phyloP scores from a whole-genome alignment of 2,888 invertebrate genomes.

The Serripes groenlandicus region DNA sequence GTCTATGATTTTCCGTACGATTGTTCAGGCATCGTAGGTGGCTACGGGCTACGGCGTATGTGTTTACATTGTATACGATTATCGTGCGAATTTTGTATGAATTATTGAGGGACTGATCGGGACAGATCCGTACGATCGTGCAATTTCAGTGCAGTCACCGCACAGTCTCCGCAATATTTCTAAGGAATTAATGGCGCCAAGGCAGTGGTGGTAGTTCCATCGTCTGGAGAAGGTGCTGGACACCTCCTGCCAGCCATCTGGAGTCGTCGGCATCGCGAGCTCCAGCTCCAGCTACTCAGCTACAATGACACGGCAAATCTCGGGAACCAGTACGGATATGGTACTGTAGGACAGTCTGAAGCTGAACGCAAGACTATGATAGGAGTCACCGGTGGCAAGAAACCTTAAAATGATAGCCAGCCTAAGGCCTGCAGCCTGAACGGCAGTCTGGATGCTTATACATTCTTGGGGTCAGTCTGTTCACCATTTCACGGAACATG shows the following conservation, averaged over 20 bases:
- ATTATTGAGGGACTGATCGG: no score
- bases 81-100: no score
- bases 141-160: no score
- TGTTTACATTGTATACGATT: no score
- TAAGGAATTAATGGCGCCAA: slow-evolving; percentile 67
- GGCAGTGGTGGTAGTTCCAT: slow-evolving; percentile 83
- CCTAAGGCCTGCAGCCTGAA: not conserved
- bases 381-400: not conserved
- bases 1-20: no score
- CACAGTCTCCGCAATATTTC: not conserved
- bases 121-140: no score
- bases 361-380: not conserved
- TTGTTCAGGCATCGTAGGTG: no score
- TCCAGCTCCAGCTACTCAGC: slow-evolving; percentile 18
- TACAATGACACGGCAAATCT: slow-evolving; percentile 79
- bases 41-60: no score
- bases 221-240: slow-evolving; percentile 44
- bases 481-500: not conserved
- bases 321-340: slow-evolving; percentile 18
- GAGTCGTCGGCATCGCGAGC: slow-evolving; percentile 33
- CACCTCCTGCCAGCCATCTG: slow-evolving; percentile 43
- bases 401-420: no score
- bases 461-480: not conserved
- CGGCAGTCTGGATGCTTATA: not conserved
- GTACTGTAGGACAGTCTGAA: not conserved